Conservation (phyloP, 2,113 vertebrate genomes). For the Phalacrocorax carbo region DNA sequence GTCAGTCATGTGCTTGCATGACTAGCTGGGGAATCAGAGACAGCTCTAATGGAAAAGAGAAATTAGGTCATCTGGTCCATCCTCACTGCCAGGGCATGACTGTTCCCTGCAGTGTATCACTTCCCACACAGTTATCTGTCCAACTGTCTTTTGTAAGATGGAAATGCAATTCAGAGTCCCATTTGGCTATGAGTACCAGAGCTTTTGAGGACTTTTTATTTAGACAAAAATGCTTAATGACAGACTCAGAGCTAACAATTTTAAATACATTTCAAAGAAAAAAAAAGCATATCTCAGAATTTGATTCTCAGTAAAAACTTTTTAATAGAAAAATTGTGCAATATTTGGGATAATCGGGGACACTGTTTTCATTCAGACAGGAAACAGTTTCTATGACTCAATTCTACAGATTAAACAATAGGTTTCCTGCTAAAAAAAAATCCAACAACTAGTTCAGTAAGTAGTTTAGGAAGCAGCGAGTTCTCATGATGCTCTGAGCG, state of each 20-base stretch:
- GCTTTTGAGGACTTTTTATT: not conserved
- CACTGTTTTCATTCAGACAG: not conserved
- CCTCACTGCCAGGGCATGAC: conserved; percentile 51
- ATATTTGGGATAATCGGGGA: not conserved
- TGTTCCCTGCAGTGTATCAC: conserved; percentile 27
- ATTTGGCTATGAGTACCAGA: not conserved
- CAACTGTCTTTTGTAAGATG: not conserved
- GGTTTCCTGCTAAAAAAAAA: not conserved
- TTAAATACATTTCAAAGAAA: not conserved
- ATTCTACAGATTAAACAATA: conserved; percentile 24
- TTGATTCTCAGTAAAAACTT: not conserved
- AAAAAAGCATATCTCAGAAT: not conserved
- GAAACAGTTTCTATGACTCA: conserved; percentile 20
- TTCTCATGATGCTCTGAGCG: not conserved
- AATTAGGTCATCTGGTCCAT: conserved; percentile 62
- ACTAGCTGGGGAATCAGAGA: not conserved
- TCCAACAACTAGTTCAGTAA: not conserved
- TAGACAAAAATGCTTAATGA: not conserved
- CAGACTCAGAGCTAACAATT: not conserved
- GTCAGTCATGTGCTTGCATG: conserved; percentile 29
- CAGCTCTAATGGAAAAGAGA: conserved; percentile 47
- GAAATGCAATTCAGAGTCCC: conserved; percentile 20
- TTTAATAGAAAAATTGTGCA: not conserved
- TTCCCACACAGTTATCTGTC: conserved; percentile 55
- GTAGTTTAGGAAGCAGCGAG: conserved; percentile 4